Percentiles rank a stretch among this genome's conserved stretches.
These are phyloP conservation scores for Zygogramma bicolorata DNA, from an alignment of 2,888 invertebrate species.

Conservation along the genomic window DNA sequence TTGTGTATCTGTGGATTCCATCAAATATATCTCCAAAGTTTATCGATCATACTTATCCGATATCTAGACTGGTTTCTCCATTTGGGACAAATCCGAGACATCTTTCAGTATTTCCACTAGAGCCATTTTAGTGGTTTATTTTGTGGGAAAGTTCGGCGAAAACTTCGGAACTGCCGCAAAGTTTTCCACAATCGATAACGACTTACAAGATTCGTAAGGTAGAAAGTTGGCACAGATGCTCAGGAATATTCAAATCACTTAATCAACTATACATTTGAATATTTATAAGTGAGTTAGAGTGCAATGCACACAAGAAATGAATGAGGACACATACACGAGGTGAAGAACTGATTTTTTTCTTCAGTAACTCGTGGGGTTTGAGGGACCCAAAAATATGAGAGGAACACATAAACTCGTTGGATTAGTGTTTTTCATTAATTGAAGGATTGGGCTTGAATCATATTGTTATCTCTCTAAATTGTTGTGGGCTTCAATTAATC, in stretches of 20 bases:
- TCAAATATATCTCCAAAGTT: neutral
- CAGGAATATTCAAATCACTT: neutral
- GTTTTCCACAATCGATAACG: constrained; percentile 48
- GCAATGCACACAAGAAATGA: neutral
- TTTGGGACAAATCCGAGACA: constrained; percentile 7
- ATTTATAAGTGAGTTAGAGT: constrained; percentile 1
- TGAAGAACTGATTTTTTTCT: no score
- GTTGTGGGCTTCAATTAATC: no score
- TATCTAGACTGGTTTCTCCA: neutral
- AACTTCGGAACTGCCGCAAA: constrained; percentile 19
- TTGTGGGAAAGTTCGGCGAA: constrained; percentile 1
- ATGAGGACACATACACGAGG: neutral
- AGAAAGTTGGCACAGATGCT: constrained; percentile 27
- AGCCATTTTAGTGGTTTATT: constrained; percentile 8
- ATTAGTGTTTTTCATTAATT: no score
- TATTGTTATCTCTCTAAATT: no score
- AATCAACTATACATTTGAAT: constrained; percentile 15
- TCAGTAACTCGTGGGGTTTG: no score
- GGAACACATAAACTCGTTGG: no score
- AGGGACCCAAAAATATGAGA: no score
- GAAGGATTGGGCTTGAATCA: no score
- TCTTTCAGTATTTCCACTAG: neutral
- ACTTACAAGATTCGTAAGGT: constrained; percentile 32
- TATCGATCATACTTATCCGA: neutral
- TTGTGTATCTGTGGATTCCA: neutral